Base-by-base conservation (phyloP, 2,888 invertebrate genomes). In the Rhorus exstirpatorius region DNA sequence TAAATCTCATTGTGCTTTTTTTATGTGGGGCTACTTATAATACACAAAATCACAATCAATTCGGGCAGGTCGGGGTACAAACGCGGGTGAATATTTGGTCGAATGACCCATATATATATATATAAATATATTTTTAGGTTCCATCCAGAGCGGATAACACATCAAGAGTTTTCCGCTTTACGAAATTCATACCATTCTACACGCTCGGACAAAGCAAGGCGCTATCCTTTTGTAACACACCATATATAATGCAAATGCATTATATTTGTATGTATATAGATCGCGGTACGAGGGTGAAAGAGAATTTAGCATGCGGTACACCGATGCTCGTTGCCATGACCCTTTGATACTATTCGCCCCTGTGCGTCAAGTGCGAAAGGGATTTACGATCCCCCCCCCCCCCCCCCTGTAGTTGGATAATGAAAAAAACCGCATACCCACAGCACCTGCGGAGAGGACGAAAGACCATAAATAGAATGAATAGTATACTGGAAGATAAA, bases 111-210 rank as follows among this genome's bases (percentile, higher is more conserved):
- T 31, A 6, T 31, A 19, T 3, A 21, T 21, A 7, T 51, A 10
- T 7, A 4, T 24, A 61, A n/a, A 61, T 17, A 46, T 21, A 35
- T n/a, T 14, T 46, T 8, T n/a, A 44, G 12, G 10, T 12, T 49
- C 68, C 10, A 49, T 63, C 35, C 72, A 21, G 51, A 14, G 14
- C 26, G 58, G 14, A 71, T 35, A 55, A 58, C 71, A 58, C 46
- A 31, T 80, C 83, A 87, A 86, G 85, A 77, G 88, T 82, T 86
- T 86, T 86, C 71, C 81, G 87, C 85, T 88, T 88, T 88, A 88
- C 87, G 84, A 85, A 49, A 81, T 63, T 68, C 46, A 24, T n/a
- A 35, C 61, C 35, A 19, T 78, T n/a, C 63, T 46, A 55, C 38
- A 78, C 63, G 38, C 63, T 71, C 24, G 49, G 31, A 55, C 58